Evolutionary conservation across 2,888 invertebrate species (phyloP).

Genomic region (Gonocerus acuteangulatus): DNA sequence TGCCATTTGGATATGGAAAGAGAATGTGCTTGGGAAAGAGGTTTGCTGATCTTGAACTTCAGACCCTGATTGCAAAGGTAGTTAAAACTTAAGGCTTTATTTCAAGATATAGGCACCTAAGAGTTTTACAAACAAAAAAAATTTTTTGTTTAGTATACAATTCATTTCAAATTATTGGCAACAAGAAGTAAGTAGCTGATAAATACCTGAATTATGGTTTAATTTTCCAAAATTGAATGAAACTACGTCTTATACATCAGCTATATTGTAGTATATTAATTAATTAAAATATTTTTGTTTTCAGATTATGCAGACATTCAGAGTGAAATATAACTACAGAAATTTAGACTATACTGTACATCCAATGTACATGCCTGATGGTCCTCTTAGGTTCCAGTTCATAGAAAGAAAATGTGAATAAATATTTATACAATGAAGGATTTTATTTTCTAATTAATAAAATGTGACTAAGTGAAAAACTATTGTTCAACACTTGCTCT

Average conservation of each 20-base stretch:
- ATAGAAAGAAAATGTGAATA: slow-evolving; percentile 25
- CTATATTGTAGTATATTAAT: no score
- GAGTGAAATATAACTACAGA: slow-evolving; percentile 67
- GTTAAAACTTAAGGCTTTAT: background rate
- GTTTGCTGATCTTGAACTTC: slow-evolving; percentile 85
- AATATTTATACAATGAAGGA: no score
- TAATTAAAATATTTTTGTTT: slow-evolving; percentile 30
- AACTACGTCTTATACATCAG: no score
- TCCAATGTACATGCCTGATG: slow-evolving; percentile 81
- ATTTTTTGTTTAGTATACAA: background rate
- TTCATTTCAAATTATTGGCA: no score
- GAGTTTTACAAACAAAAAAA: background rate
- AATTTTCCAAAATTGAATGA: no score
- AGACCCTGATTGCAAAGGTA: slow-evolving; percentile 71
- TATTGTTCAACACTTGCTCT: no score
- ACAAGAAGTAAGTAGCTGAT: no score
- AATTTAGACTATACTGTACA: slow-evolving; percentile 74
- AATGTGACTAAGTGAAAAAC: no score
- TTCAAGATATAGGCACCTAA: background rate
- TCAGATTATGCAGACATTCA: slow-evolving; percentile 65
- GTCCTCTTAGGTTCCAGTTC: slow-evolving; percentile 60
- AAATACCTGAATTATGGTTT: no score
- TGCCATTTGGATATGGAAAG: slow-evolving; percentile 73
- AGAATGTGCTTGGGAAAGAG: slow-evolving; percentile 77
- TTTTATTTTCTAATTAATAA: no score